phyloP scores from a whole-genome alignment of 2,888 invertebrate species.

The Pandemis corylana region DNA sequence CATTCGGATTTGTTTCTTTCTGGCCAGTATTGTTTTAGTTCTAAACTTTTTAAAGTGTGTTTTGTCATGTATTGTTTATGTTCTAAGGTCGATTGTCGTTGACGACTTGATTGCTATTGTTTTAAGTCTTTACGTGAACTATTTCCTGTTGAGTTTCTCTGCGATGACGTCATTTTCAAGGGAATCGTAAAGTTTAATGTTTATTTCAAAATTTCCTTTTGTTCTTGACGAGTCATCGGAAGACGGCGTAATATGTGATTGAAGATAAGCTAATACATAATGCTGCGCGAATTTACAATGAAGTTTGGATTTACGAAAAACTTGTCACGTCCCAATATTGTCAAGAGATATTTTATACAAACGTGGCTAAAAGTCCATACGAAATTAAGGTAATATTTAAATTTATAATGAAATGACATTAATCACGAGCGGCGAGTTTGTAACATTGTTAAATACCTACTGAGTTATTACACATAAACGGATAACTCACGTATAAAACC shows the following conservation, averaged over 20 bases:
- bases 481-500: no score
- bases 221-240: constrained; percentile 42
- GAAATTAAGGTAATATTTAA: neutral
- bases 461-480: no score
- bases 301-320: constrained; percentile 23
- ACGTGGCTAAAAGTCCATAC: constrained; percentile 1
- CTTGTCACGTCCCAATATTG: constrained; percentile 5
- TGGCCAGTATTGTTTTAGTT: constrained; percentile 33
- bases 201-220: constrained; percentile 42
- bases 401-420: neutral
- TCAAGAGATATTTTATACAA: neutral
- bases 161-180: constrained; percentile 72
- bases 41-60: constrained; percentile 46
- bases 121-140: constrained; percentile 74
- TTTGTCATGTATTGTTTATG: constrained; percentile 43
- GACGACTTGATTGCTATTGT: constrained; percentile 50
- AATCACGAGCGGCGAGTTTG: neutral
- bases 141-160: constrained; percentile 79
- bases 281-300: constrained; percentile 33
- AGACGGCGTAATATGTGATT: constrained; percentile 32
- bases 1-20: constrained; percentile 67
- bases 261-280: constrained; percentile 40
- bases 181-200: constrained; percentile 58
- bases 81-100: constrained; percentile 39
- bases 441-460: neutral